Evolutionary conservation across 2,113 vertebrate species (phyloP).

Genomic region (Furnarius figulus): DNA sequence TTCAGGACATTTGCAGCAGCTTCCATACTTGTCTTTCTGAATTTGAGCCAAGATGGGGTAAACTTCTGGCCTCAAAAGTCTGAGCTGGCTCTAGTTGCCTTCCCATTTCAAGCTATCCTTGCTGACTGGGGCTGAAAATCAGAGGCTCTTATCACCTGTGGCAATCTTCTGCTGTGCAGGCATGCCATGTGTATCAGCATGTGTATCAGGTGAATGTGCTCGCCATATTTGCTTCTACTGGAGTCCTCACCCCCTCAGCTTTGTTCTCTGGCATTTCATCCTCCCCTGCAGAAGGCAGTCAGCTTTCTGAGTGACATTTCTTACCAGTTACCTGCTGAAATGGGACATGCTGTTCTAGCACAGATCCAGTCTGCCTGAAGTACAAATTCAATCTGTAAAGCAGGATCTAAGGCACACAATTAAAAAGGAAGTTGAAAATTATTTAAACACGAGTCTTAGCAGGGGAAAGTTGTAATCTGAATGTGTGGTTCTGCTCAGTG

Average conservation of each 20-base stretch:
- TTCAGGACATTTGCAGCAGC: background rate
- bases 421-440: conserved; percentile 30
- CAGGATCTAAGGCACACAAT: background rate
- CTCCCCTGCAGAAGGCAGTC: background rate
- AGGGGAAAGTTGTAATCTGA: background rate
- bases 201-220: background rate
- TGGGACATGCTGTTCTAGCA: background rate
- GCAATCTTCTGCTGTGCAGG: background rate
- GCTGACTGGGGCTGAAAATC: background rate
- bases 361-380: background rate
- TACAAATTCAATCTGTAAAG: background rate
- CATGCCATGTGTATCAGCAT: no score
- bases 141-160: background rate
- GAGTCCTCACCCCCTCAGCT: background rate
- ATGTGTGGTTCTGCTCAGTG: conserved; percentile 5
- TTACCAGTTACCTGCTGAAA: background rate
- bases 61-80: background rate
- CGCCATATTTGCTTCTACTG: background rate
- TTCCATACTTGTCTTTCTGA: background rate
- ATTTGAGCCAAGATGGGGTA: background rate
- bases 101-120: background rate
- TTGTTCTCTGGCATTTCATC: background rate
- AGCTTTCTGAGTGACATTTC: background rate
- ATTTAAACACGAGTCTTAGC: conserved; percentile 15
- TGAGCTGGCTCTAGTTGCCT: background rate